Conservation (phyloP, 1,140 invertebrate species). For the Pachyrhynchus sulphureomaculatus region DNA sequence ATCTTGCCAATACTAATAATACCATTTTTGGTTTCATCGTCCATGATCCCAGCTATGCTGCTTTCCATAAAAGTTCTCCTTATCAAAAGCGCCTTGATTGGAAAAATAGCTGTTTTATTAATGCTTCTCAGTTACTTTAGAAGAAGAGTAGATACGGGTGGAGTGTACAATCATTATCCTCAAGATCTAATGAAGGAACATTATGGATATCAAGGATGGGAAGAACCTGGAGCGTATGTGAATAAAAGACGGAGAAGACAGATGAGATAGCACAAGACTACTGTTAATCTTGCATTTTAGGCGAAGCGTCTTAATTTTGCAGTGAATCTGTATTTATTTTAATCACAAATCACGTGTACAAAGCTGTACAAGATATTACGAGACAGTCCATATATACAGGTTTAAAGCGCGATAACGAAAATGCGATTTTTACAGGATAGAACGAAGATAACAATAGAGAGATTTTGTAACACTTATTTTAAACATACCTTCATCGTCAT, state of each 20-base stretch:
- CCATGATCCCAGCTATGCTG: conserved; percentile 63
- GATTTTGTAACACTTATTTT: no score
- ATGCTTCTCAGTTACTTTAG: conserved; percentile 62
- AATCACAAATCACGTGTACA: no score
- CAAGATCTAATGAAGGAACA: conserved; percentile 42
- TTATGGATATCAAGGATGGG: conserved; percentile 59
- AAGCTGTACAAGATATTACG: no score
- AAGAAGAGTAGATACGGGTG: conserved; percentile 48
- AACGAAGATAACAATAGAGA: no score
- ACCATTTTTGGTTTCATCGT: conserved; percentile 66
- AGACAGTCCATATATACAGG: no score
- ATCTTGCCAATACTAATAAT: conserved; percentile 64
- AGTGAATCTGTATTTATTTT: no score
- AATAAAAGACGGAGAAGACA: conserved; percentile 42
- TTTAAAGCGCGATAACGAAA: no score
- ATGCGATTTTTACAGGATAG: no score
- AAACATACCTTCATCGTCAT: no score
- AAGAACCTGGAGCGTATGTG: conserved; percentile 57
- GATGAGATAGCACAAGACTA: no score
- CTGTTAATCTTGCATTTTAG: no score
- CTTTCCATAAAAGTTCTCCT: conserved; percentile 64
- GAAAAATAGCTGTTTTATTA: conserved; percentile 63
- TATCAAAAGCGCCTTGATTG: conserved; percentile 63
- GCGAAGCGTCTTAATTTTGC: no score
- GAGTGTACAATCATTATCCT: conserved; percentile 25